Percentiles rank a stretch among this genome's conserved stretches.
Evolutionary conservation across 2,888 invertebrate genomes (phyloP).

Genomic region (Cordilura impudica): DNA sequence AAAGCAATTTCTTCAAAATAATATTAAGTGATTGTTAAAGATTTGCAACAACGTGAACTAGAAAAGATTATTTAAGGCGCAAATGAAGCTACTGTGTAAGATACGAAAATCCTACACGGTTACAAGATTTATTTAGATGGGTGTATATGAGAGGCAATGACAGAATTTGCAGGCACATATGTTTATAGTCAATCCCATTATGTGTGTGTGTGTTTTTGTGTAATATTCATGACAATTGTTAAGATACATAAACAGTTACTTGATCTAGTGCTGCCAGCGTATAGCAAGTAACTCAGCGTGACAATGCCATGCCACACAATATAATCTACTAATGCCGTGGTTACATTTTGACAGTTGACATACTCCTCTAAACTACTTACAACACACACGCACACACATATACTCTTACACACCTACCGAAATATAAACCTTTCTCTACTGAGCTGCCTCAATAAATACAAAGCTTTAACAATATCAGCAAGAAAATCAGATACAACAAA

Average conservation of each 20-base stretch:
- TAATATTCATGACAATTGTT: constrained; percentile 7
- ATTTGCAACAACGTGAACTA: not conserved
- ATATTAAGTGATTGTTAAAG: not conserved
- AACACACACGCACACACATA: not conserved
- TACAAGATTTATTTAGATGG: not conserved
- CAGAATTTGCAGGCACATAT: not conserved
- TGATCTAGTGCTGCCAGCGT: not conserved
- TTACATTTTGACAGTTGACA: constrained; percentile 44
- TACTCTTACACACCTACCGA: no score
- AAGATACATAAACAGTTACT: not conserved
- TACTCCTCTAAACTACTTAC: constrained; percentile 1
- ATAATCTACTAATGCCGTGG: constrained; percentile 34
- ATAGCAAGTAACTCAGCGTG: constrained; percentile 15
- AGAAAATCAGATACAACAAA: not conserved
- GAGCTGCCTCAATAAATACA: no score
- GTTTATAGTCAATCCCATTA: no score
- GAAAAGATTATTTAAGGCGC: not conserved
- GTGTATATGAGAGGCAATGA: not conserved
- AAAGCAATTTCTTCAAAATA: not conserved
- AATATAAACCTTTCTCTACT: no score
- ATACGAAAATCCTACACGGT: not conserved
- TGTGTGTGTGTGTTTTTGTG: not conserved
- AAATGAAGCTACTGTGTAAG: not conserved
- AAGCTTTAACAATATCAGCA: not conserved
- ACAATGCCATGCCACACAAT: constrained; percentile 39